Evolutionary conservation across 2,113 vertebrate genomes (phyloP), one percentile per base, ranked within the genome.

Genomic region (Hippocampus guttulatus): DNA sequence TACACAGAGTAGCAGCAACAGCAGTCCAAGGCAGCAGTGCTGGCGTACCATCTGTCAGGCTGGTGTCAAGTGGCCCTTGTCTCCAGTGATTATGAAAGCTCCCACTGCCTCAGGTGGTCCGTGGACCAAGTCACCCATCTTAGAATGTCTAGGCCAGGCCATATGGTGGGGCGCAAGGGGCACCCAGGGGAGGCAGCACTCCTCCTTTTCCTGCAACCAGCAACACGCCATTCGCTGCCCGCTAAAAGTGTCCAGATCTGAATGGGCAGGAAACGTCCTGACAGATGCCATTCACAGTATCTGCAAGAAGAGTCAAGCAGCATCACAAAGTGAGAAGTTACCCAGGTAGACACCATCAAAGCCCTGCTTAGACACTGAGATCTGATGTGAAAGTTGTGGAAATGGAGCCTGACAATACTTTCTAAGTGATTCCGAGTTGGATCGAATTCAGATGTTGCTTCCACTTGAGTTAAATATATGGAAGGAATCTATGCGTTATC

Each of bases 11-110:
- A 69, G 40, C 20, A 76, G 67, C 75, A 84, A 68, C 80, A 86
- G 74, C 77, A 83, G 75, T 73, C 45, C 64, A 64, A 71, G 76
- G 80, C 81, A 74, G 71, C 70, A 72, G 76, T 70, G 73, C 83
- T 81, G 87, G 85, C 89, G 88, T 81, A 90, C 92, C 92, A 93
- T 92, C 91, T 93, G 92, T 92, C 90, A 89, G 74, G 75, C 83
- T 81, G 90, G 91, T 91, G 92, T 92, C 90, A 90, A 92, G 92
- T 92, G 90, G 88, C 90, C 77, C 88, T 91, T 88, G 88, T 91
- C 90, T 90, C 80, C 84, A 87, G 73, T 92, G 90, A 92, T 92
- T 91, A 90, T 85, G 80, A 85, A 86, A 87, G 84, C 83, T 87
- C 77, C 82, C 78, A 82, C 82, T 88, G 88, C 91, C 89, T 92